phyloP scores from a whole-genome alignment of 2,113 vertebrate species.

The Silurus meridionalis region DNA sequence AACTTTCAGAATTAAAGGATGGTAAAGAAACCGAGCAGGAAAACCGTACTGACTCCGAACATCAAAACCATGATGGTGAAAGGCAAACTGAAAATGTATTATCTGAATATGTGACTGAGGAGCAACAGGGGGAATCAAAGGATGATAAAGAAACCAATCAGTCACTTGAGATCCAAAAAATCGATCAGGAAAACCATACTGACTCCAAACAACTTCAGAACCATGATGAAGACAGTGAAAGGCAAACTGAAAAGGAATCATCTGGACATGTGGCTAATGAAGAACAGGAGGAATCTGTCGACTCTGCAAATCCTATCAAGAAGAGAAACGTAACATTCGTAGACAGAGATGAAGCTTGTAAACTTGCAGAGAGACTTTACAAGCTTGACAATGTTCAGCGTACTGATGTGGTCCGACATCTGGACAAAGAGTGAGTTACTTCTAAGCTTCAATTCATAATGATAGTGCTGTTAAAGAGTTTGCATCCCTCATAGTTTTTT shows the following conservation, averaged over 20 bases:
- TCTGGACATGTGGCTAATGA: not conserved
- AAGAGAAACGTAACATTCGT: conserved; percentile 54
- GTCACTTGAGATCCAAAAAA: not conserved
- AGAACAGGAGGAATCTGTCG: not conserved
- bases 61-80: too few relatives aligned
- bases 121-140: not conserved
- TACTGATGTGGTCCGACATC: conserved; percentile 73
- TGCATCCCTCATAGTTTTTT: not conserved
- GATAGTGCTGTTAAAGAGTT: not conserved
- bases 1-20: not conserved
- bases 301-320: not conserved
- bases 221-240: conserved; percentile 47
- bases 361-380: conserved; percentile 70
- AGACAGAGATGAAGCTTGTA: conserved; percentile 62
- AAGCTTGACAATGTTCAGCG: conserved; percentile 68
- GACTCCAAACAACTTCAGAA: not conserved
- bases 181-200: conserved; percentile 21
- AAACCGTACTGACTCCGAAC: too few relatives aligned
- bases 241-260: not conserved
- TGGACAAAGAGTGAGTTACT: conserved; percentile 77
- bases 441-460: not conserved
- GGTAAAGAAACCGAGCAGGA: not conserved
- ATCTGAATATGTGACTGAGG: too few relatives aligned
- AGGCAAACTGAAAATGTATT: too few relatives aligned
- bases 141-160: conserved; percentile 8